Conservation (phyloP, 2,888 invertebrate species). For the Caenorhabditis sp. region DNA sequence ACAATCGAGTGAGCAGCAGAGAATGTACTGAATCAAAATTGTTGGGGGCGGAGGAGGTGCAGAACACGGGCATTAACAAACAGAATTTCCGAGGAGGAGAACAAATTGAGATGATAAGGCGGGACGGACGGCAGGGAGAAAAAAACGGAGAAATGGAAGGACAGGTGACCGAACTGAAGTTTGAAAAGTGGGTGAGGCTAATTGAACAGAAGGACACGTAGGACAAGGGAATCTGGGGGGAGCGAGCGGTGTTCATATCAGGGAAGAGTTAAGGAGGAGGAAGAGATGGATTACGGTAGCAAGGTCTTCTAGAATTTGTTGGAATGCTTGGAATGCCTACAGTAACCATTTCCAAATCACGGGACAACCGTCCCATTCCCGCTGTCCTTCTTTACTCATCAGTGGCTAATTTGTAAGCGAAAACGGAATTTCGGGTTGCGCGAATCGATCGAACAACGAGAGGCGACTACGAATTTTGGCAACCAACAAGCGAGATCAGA, state of each 20-base stretch:
- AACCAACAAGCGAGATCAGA: slow-evolving; percentile 44
- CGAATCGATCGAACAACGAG: slow-evolving; percentile 42
- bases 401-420: slow-evolving; percentile 26
- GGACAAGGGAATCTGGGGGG: background rate
- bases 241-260: background rate
- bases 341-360: background rate
- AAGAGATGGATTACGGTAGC: too few species aligned
- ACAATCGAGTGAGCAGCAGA: slow-evolving; percentile 45
- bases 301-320: too few species aligned
- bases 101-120: slow-evolving; percentile 44
- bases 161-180: slow-evolving; percentile 15
- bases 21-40: slow-evolving; percentile 47
- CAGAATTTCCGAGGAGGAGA: slow-evolving; percentile 49
- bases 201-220: slow-evolving; percentile 34
- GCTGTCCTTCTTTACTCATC: too few species aligned
- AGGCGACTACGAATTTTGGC: slow-evolving; percentile 41
- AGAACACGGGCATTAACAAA: slow-evolving; percentile 60
- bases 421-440: slow-evolving; percentile 21
- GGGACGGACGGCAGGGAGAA: slow-evolving; percentile 9
- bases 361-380: background rate
- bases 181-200: slow-evolving; percentile 16
- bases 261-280: background rate
- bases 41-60: slow-evolving; percentile 20
- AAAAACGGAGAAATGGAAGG: slow-evolving; percentile 21
- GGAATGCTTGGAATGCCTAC: background rate